A percentile compares a stretch with the other conserved stretches of the same genome.
Evolutionary conservation across 2,113 vertebrate genomes (phyloP).

Genomic region (Lasiurus borealis): DNA sequence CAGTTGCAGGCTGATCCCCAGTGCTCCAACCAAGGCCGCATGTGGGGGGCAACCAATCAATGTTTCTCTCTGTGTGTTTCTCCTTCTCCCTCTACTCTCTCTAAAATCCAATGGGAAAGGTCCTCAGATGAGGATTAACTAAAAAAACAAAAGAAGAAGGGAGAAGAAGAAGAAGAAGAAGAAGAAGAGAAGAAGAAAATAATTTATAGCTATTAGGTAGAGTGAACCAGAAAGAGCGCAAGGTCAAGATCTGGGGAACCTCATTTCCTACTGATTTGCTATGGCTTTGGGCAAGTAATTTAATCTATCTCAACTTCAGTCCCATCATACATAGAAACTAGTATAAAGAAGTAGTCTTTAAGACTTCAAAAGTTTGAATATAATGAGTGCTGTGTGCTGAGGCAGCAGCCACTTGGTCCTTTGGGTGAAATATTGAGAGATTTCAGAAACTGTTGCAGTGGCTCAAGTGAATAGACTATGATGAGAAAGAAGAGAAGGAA

Average conservation of each 20-base stretch:
- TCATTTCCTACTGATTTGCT: neutral
- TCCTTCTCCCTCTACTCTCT: too few relatives aligned
- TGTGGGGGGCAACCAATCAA: too few relatives aligned
- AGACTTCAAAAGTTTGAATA: neutral
- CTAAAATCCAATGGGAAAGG: too few relatives aligned
- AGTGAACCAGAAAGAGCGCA: neutral
- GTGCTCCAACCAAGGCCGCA: too few relatives aligned
- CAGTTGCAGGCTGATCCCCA: too few relatives aligned
- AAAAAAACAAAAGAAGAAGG: too few relatives aligned
- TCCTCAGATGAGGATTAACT: too few relatives aligned
- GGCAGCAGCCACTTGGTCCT: neutral
- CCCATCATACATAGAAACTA: neutral
- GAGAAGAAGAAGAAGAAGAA: too few relatives aligned
- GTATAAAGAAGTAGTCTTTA: neutral
- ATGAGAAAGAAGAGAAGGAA: neutral
- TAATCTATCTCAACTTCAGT: neutral
- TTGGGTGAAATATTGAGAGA: neutral
- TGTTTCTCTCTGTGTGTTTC: too few relatives aligned
- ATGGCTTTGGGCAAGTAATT: neutral
- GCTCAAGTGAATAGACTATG: neutral
- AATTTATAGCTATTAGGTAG: neutral
- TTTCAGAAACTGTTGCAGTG: neutral
- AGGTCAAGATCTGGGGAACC: neutral
- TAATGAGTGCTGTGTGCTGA: neutral
- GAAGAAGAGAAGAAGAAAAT: neutral